Percentiles rank a stretch among this genome's conserved stretches.
Evolutionary conservation across 2,113 vertebrate genomes (phyloP).

Genomic region (Grantiella picta): DNA sequence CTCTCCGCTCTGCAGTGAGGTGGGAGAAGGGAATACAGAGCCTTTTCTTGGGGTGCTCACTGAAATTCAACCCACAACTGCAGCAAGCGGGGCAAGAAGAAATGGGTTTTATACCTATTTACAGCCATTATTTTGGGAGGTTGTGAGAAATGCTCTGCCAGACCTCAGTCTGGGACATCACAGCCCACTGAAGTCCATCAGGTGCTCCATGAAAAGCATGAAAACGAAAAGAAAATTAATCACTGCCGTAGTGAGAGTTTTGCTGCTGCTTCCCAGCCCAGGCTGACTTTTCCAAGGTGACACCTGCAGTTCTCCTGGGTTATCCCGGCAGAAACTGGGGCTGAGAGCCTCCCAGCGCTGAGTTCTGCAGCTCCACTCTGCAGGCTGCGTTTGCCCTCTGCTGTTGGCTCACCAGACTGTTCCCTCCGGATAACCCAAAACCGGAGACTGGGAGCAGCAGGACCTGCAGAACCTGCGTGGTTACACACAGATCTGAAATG

Average conservation of each 20-base stretch:
- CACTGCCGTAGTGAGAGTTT: not conserved
- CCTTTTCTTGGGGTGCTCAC: not conserved
- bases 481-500: not conserved
- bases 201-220: not conserved
- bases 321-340: not conserved
- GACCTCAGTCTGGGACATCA: not conserved
- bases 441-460: not conserved
- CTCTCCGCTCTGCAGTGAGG: not conserved
- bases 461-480: not conserved
- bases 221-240: not conserved
- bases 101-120: not conserved
- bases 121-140: not conserved
- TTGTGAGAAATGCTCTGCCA: not conserved
- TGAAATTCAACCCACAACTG: not conserved
- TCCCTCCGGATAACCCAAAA: not conserved
- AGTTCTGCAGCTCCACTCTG: not conserved
- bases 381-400: constrained; percentile 49
- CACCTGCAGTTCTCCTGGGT: not conserved
- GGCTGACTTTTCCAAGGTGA: not conserved
- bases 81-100: not conserved
- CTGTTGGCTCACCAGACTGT: not conserved
- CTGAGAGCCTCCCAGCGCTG: fast-evolving
- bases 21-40: not conserved
- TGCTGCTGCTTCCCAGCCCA: not conserved
- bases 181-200: not conserved